phyloP scores from a whole-genome alignment of 2,113 vertebrate species.

The Siphamia tubifer region DNA sequence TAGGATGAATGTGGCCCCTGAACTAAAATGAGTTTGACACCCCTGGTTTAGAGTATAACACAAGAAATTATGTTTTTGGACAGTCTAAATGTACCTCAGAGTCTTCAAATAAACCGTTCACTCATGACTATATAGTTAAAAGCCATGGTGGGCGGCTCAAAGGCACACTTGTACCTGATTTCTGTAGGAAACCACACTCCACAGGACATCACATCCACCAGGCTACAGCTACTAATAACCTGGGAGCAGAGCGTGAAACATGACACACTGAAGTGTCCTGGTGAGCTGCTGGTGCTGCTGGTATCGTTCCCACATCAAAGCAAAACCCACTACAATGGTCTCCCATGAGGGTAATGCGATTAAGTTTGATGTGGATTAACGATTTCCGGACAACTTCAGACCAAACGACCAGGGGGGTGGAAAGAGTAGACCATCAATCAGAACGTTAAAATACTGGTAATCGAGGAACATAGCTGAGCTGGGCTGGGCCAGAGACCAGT shows the following conservation, averaged over 20 bases:
- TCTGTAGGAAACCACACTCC: neutral
- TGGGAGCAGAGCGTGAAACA: conserved; percentile 29
- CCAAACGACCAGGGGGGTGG: conserved; percentile 28
- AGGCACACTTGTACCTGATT: neutral
- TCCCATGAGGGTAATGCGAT: conserved; percentile 67
- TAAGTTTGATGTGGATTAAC: conserved; percentile 72
- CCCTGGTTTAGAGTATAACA: too few species aligned
- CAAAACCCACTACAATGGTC: conserved; percentile 55
- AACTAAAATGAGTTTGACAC: too few species aligned
- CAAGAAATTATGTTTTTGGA: too few species aligned
- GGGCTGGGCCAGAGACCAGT: conserved; percentile 30
- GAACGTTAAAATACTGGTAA: conserved; percentile 41
- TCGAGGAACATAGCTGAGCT: neutral
- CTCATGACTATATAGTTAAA: neutral
- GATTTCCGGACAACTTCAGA: conserved; percentile 55
- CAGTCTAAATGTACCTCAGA: too few species aligned
- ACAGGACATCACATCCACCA: neutral
- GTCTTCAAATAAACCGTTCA: too few species aligned
- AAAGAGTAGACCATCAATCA: conserved; percentile 18
- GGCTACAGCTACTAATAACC: conserved; percentile 7
- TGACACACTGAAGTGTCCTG: conserved; percentile 40
- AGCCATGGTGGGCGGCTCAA: neutral
- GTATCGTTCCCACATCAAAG: conserved; percentile 68
- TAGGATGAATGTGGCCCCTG: too few species aligned
- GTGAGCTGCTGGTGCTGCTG: conserved; percentile 60